Conservation (phyloP, 2,797 vertebrate species). For the Malacoraja senta region DNA sequence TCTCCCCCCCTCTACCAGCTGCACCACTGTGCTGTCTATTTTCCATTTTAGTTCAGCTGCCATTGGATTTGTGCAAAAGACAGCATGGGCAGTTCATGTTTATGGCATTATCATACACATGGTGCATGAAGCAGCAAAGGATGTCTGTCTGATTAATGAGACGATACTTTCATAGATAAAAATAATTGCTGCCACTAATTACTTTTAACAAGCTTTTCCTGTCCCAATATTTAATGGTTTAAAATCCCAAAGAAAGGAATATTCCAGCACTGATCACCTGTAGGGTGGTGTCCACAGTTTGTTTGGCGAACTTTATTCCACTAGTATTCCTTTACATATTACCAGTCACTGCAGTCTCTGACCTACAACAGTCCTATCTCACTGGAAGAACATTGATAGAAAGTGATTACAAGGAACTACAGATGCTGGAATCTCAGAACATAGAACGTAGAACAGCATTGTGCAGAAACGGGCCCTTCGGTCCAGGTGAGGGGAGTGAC, state of each 20-base stretch:
- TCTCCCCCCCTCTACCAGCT: no score
- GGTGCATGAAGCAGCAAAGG: neutral
- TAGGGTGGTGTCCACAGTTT: no score
- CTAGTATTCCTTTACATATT: neutral
- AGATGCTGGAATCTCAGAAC: no score
- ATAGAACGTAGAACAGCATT: no score
- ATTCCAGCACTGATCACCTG: neutral
- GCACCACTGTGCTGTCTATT: no score
- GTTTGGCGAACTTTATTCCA: neutral
- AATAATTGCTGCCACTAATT: neutral
- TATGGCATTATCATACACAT: neutral
- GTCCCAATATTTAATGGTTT: neutral
- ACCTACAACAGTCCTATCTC: neutral
- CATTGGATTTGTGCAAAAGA: no score
- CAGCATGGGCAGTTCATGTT: neutral
- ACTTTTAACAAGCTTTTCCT: neutral
- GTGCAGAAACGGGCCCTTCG: no score
- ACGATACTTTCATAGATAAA: neutral
- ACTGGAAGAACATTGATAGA: neutral
- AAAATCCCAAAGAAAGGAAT: conserved; percentile 2
- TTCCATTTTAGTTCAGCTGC: no score
- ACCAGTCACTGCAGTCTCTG: neutral
- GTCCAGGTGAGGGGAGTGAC: no score
- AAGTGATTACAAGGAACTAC: no score
- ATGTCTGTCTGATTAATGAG: neutral